phyloP scores from a whole-genome alignment of 37 sponge, comb jelly and placozoan genomes.

The Haliclona indistincta region DNA sequence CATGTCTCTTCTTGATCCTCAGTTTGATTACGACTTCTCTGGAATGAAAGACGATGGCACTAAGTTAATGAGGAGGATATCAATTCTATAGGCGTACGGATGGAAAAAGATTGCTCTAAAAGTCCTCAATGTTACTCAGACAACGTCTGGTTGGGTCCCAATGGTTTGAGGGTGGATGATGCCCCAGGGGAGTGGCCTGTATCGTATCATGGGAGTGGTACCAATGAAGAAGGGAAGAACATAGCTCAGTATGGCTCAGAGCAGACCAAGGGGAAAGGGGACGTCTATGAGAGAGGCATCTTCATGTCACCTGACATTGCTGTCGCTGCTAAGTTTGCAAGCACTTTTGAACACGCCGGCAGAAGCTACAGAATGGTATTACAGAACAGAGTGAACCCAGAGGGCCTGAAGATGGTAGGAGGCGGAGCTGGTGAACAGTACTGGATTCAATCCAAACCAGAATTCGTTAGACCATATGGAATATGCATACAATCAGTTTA shows the following conservation, averaged over 20 bases:
- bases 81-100: too few relatives aligned
- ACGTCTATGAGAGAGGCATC: conserved; percentile 24
- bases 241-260: too few relatives aligned
- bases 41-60: too few relatives aligned
- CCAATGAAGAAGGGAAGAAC: too few relatives aligned
- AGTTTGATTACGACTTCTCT: too few relatives aligned
- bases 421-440: background rate
- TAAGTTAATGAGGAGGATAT: too few relatives aligned
- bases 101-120: too few relatives aligned
- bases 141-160: too few relatives aligned
- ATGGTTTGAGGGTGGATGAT: too few relatives aligned
- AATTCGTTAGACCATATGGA: conserved; percentile 10
- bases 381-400: conserved; percentile 52
- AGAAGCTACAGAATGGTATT: conserved; percentile 17
- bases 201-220: conserved; percentile 40
- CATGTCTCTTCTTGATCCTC: too few relatives aligned
- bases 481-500: too few relatives aligned
- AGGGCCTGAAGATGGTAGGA: background rate
- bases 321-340: conserved; percentile 20
- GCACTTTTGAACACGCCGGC: conserved; percentile 9
- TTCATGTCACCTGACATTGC: conserved; percentile 30
- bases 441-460: conserved; percentile 1
- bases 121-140: too few relatives aligned
- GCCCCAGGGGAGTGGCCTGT: conserved; percentile 51
- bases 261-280: background rate